Evolutionary conservation across 2,888 invertebrate species (phyloP).

Genomic region (Acleris holmiana): DNA sequence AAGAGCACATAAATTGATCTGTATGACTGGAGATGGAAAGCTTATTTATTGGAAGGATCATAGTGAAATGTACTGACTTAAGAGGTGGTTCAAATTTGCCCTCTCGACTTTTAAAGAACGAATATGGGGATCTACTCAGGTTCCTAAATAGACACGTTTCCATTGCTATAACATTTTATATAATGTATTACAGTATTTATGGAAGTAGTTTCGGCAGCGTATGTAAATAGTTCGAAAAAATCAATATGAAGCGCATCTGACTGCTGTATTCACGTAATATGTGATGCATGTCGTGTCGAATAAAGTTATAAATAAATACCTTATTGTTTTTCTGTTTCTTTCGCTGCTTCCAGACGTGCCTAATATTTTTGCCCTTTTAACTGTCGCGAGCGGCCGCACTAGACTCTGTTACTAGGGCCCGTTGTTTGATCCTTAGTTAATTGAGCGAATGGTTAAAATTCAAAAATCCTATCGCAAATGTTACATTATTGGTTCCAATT

Average conservation of each 20-base stretch:
- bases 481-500: too few species aligned
- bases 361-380: too few species aligned
- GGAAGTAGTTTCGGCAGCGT: slow-evolving; percentile 30
- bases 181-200: slow-evolving; percentile 30
- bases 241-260: slow-evolving; percentile 9
- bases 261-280: slow-evolving; percentile 19
- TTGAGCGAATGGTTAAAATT: too few species aligned
- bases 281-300: slow-evolving; percentile 20
- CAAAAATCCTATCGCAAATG: too few species aligned
- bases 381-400: too few species aligned
- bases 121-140: neutral
- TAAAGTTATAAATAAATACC: slow-evolving; percentile 21
- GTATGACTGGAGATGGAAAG: slow-evolving; percentile 14
- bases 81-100: neutral
- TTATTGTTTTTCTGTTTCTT: slow-evolving; percentile 1
- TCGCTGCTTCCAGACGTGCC: too few species aligned
- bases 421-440: too few species aligned
- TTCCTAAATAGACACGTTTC: slow-evolving; percentile 11
- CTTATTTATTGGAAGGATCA: slow-evolving; percentile 28
- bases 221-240: slow-evolving; percentile 19
- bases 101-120: neutral
- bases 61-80: slow-evolving; percentile 14
- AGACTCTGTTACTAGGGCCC: too few species aligned
- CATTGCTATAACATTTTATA: slow-evolving; percentile 37
- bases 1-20: slow-evolving; percentile 62